phyloP scores from a whole-genome alignment of 92 coral and sea anemone species.

The Parazoanthus atlanticus region DNA sequence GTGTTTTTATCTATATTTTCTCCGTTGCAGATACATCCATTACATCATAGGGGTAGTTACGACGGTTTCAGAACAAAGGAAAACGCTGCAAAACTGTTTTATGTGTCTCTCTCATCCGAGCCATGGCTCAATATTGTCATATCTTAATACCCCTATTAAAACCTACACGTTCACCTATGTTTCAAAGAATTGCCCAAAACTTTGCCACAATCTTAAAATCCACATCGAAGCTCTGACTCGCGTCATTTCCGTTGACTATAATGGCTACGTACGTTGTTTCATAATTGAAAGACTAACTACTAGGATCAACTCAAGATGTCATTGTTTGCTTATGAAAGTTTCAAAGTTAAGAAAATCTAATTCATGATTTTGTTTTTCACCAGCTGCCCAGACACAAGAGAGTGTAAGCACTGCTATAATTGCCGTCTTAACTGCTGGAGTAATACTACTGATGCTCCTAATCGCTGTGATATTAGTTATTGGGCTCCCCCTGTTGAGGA shows the following conservation, averaged over 20 bases:
- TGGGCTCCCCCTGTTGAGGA: slow-evolving; percentile 9
- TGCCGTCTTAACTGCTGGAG: slow-evolving; percentile 22
- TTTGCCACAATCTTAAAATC: too few species aligned
- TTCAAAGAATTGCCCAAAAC: too few species aligned
- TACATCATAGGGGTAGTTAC: too few species aligned
- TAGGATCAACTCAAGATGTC: background rate
- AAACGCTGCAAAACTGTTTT: too few species aligned
- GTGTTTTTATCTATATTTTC: too few species aligned
- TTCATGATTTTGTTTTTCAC: background rate
- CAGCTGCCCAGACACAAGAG: background rate
- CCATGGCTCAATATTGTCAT: too few species aligned
- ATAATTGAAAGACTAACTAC: too few species aligned
- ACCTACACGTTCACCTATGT: too few species aligned
- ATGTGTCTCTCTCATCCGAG: too few species aligned
- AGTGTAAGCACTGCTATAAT: background rate
- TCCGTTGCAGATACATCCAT: too few species aligned
- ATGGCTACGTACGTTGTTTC: background rate
- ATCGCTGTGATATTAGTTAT: slow-evolving; percentile 6
- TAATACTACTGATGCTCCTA: slow-evolving; percentile 6
- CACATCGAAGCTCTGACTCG: background rate
- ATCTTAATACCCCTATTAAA: too few species aligned
- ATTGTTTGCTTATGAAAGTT: background rate
- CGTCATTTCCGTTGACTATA: background rate
- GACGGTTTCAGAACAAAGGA: too few species aligned
- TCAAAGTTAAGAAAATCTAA: background rate